These are phyloP conservation scores for Merluccius polli DNA, from an alignment of 2,797 vertebrate species.

Conservation along the genomic window DNA sequence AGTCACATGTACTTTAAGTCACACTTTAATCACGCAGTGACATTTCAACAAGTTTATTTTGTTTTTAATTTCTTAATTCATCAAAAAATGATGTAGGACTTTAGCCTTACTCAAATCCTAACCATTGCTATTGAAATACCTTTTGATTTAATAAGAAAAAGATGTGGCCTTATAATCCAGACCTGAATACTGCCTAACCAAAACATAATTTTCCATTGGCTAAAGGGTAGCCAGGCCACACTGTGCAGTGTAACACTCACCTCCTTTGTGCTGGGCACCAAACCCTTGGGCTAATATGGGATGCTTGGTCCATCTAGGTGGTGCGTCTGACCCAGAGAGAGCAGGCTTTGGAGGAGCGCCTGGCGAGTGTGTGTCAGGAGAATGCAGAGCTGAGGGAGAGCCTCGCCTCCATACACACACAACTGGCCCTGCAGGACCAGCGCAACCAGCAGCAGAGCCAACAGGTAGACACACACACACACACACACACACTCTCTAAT, in stretches of 20 bases:
- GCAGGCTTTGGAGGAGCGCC: conserved; percentile 61
- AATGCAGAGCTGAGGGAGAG: conserved; percentile 66
- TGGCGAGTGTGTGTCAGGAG: conserved; percentile 61
- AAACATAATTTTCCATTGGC: background rate
- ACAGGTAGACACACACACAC: conserved; percentile 61
- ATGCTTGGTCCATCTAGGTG: conserved; percentile 53
- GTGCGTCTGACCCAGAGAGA: conserved; percentile 69
- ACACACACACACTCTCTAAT: background rate
- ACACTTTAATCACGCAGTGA: background rate
- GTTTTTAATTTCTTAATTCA: background rate
- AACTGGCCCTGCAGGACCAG: conserved; percentile 65
- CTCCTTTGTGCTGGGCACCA: background rate
- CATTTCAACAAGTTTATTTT: background rate
- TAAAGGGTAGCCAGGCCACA: background rate
- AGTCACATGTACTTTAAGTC: background rate
- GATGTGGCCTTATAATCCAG: no score
- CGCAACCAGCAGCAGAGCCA: conserved; percentile 61
- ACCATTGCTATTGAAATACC: background rate
- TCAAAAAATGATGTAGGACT: background rate
- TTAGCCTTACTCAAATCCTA: background rate
- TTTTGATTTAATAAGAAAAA: background rate
- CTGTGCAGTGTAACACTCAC: background rate
- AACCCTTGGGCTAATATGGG: background rate
- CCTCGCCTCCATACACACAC: conserved; percentile 60
- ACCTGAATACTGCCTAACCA: background rate